Conservation (phyloP, 2,797 vertebrate genomes). For the Paguma larvata region DNA sequence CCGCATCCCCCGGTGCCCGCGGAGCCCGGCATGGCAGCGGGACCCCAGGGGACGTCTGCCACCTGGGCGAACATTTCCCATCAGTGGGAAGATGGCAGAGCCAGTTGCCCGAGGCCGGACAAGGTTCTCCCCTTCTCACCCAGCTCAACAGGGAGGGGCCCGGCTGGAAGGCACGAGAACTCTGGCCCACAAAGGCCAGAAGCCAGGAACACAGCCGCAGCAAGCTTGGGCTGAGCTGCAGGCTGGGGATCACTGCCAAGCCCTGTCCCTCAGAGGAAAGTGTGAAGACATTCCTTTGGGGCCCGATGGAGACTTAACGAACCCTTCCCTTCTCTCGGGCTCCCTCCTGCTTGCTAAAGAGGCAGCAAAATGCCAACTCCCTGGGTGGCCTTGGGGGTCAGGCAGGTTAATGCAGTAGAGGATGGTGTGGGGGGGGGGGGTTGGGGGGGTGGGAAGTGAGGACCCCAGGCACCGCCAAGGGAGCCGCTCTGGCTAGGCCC, state of each 20-base stretch:
- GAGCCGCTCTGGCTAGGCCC: not conserved
- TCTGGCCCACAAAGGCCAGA: not conserved
- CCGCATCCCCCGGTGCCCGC: not conserved
- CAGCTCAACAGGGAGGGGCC: not conserved
- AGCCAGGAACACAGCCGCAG: not conserved
- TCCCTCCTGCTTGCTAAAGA: not conserved
- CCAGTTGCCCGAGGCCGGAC: not conserved
- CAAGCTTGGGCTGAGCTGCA: not conserved
- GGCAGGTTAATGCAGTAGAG: not conserved
- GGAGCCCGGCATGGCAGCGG: not conserved
- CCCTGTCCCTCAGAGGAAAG: not conserved
- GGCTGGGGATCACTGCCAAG: not conserved
- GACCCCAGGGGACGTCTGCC: not conserved
- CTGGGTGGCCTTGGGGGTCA: not conserved
- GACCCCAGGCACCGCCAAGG: not conserved
- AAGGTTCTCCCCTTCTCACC: not conserved
- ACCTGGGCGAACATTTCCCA: not conserved
- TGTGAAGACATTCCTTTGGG: not conserved
- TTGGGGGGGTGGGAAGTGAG: not conserved
- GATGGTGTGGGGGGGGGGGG: too few relatives aligned
- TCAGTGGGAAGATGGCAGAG: not conserved
- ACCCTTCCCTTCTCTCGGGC: not conserved
- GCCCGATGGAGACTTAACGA: not conserved
- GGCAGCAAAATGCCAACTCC: not conserved
- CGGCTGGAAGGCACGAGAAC: not conserved